Conservation (phyloP, 2,113 vertebrate species). For the Amblyopsis rosae region DNA sequence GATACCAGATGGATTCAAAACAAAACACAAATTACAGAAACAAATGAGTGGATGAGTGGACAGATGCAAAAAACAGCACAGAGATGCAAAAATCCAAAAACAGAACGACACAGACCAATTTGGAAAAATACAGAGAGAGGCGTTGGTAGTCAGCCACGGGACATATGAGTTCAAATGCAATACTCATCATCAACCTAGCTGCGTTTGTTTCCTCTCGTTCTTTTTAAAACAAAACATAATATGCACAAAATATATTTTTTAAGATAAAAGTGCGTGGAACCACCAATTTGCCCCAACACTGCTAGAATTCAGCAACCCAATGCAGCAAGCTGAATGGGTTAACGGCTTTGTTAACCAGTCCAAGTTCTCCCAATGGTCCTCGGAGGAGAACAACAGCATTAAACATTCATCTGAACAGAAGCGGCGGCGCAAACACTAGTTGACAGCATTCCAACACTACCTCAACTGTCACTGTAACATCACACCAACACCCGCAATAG, state of each 20-base stretch:
- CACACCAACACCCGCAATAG: conserved; percentile 13
- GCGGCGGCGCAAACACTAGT: conserved; percentile 7
- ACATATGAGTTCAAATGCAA: conserved; percentile 17
- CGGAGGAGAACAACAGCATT: conserved; percentile 7
- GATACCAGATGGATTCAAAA: not conserved
- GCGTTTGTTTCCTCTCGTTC: not conserved
- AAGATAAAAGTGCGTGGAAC: too few relatives aligned
- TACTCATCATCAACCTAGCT: conserved; percentile 7
- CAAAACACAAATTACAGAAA: not conserved
- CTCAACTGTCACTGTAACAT: not conserved
- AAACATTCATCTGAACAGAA: conserved; percentile 3
- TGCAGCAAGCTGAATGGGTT: not conserved
- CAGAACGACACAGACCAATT: conserved; percentile 9
- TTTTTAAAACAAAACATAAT: not conserved
- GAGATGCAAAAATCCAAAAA: conserved; percentile 18
- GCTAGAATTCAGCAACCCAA: not conserved
- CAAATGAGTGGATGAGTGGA: not conserved
- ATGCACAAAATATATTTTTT: not conserved
- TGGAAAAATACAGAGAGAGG: conserved; percentile 16
- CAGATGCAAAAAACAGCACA: conserved; percentile 10
- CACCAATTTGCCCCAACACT: not conserved
- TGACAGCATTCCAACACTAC: conserved; percentile 18
- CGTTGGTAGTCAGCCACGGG: conserved; percentile 31
- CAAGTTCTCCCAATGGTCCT: not conserved
- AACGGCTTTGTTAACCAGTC: not conserved